A percentile compares a stretch with the other conserved stretches of the same genome.
Evolutionary conservation across 2,113 vertebrate species (phyloP).

Genomic region (Carassius gibelio): DNA sequence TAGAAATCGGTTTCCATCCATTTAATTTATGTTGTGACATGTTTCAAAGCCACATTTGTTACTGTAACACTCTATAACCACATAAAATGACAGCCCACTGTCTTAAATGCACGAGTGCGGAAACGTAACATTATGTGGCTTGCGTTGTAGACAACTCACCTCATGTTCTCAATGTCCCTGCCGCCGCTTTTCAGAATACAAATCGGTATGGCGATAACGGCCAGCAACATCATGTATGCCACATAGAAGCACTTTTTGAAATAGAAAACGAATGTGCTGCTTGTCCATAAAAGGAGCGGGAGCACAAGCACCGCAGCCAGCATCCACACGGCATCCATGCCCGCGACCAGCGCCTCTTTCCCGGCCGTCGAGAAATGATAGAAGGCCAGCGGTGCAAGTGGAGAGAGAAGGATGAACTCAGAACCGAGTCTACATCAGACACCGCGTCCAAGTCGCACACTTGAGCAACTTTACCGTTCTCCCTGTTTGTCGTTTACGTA

Average conservation of each 20-base stretch:
- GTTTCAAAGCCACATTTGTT: not conserved
- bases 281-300: slow-evolving; percentile 77
- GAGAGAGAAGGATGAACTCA: slow-evolving; percentile 4
- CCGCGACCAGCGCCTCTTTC: slow-evolving; percentile 55
- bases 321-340: slow-evolving; percentile 76
- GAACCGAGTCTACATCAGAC: slow-evolving; percentile 49
- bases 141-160: slow-evolving; percentile 69
- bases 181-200: slow-evolving; percentile 87
- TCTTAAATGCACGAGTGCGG: not conserved
- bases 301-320: slow-evolving; percentile 69
- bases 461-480: slow-evolving; percentile 37
- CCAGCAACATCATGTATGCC: slow-evolving; percentile 77
- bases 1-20: not conserved
- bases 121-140: not conserved
- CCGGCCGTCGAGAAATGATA: slow-evolving; percentile 19
- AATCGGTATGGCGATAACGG: slow-evolving; percentile 72
- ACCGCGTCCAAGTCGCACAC: slow-evolving; percentile 39
- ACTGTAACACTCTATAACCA: not conserved
- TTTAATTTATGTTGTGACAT: not conserved
- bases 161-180: slow-evolving; percentile 90
- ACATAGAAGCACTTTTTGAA: slow-evolving; percentile 85
- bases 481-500: slow-evolving; percentile 15
- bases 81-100: not conserved
- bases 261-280: slow-evolving; percentile 80
- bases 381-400: slow-evolving; percentile 9